These are phyloP conservation scores for Phengaris alcon DNA, from an alignment of 2,888 invertebrate species.

Conservation along the genomic window DNA sequence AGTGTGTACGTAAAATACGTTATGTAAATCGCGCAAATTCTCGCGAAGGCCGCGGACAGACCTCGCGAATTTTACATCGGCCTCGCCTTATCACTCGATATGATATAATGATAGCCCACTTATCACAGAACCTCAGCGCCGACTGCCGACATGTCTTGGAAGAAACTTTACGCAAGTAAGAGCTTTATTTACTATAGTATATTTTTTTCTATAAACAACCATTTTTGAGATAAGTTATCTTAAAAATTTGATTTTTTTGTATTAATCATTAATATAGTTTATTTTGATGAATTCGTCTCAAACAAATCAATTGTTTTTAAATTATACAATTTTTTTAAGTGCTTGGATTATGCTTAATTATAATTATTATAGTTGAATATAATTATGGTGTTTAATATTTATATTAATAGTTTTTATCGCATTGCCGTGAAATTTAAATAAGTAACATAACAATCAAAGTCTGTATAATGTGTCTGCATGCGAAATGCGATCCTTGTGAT, in stretches of 20 bases:
- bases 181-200: constrained; percentile 34
- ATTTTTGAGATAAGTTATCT: background rate
- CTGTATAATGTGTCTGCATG: background rate
- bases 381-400: background rate
- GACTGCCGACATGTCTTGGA: constrained; percentile 50
- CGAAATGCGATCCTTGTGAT: background rate
- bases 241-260: background rate
- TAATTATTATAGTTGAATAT: background rate
- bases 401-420: constrained; percentile 1
- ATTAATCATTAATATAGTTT: background rate
- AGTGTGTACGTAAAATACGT: constrained; percentile 48
- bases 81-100: constrained; percentile 70
- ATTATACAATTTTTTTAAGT: background rate
- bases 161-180: constrained; percentile 54
- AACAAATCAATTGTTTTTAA: background rate
- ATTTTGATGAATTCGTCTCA: background rate
- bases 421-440: background rate
- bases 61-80: constrained; percentile 68
- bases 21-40: constrained; percentile 74
- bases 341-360: background rate
- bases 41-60: constrained; percentile 63
- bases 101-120: constrained; percentile 58
- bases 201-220: background rate
- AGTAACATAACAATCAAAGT: constrained; percentile 1
- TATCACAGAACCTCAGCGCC: constrained; percentile 50